Conservation (phyloP, 2,113 vertebrate genomes). For the Mellivora capensis region DNA sequence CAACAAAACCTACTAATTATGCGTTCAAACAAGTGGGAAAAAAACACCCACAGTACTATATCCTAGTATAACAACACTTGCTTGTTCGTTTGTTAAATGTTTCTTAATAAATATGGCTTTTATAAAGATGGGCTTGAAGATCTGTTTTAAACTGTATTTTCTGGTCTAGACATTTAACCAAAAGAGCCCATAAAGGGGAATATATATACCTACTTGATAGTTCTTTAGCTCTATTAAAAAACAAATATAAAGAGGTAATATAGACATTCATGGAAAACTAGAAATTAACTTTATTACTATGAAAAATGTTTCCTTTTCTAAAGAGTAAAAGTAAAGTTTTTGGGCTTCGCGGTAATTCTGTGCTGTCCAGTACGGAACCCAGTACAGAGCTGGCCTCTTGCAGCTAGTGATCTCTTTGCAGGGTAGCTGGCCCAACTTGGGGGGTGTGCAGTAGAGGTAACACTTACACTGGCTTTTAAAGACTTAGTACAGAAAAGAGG, state of each 20-base stretch:
- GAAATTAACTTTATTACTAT: background rate
- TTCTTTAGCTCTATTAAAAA: background rate
- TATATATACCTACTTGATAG: background rate
- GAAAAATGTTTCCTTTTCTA: background rate
- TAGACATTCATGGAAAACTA: background rate
- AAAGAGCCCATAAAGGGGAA: background rate
- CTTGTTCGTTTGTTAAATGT: slow-evolving; percentile 6
- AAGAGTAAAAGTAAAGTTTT: background rate
- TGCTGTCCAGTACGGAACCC: background rate
- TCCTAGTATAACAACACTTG: background rate
- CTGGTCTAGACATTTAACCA: background rate
- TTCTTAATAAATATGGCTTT: background rate
- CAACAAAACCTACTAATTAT: slow-evolving; percentile 46
- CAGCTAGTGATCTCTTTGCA: background rate
- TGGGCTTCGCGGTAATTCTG: background rate
- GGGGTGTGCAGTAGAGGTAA: background rate
- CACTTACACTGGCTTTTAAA: background rate
- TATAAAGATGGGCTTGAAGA: background rate
- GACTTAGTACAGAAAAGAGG: background rate
- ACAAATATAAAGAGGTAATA: background rate
- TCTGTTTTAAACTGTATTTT: slow-evolving; percentile 31
- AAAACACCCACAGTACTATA: background rate
- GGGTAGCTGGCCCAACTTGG: background rate
- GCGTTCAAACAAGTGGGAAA: background rate
- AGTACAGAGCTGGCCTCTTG: too few relatives aligned